phyloP scores from a whole-genome alignment of 1,140 invertebrate genomes.

The Stenopsyche tienmushanensis region DNA sequence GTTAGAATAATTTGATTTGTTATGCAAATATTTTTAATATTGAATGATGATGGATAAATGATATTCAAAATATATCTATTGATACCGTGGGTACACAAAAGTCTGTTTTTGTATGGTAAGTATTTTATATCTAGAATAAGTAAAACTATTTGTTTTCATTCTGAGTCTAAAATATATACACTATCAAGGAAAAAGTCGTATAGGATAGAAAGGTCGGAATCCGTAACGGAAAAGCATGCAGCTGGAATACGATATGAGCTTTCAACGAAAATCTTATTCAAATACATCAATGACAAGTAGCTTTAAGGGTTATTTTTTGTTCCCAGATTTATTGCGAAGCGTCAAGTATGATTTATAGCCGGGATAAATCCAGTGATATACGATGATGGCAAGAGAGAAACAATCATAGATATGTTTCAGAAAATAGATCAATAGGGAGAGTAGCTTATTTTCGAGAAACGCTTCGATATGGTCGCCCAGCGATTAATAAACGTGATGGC shows the following conservation, averaged over 20 bases:
- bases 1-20: too few relatives aligned
- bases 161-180: background rate
- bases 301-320: slow-evolving; percentile 30
- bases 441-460: too few relatives aligned
- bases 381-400: slow-evolving; percentile 24
- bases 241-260: slow-evolving; percentile 33
- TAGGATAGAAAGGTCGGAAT: slow-evolving; percentile 17
- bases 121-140: too few relatives aligned
- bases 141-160: background rate
- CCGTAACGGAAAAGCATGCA: slow-evolving; percentile 26
- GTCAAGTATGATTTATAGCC: slow-evolving; percentile 31
- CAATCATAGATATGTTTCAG: too few relatives aligned
- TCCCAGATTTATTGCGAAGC: slow-evolving; percentile 27
- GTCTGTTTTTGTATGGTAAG: too few relatives aligned
- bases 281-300: slow-evolving; percentile 36
- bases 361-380: slow-evolving; percentile 26
- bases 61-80: too few relatives aligned
- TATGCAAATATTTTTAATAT: too few relatives aligned
- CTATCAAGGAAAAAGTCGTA: background rate
- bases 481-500: too few relatives aligned
- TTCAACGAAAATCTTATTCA: slow-evolving; percentile 34
- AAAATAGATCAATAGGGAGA: too few relatives aligned
- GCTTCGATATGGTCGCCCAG: too few relatives aligned
- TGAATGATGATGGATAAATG: too few relatives aligned
- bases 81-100: too few relatives aligned